Conservation (phyloP, 2,888 invertebrate species). For the Tenthredo mesomela region DNA sequence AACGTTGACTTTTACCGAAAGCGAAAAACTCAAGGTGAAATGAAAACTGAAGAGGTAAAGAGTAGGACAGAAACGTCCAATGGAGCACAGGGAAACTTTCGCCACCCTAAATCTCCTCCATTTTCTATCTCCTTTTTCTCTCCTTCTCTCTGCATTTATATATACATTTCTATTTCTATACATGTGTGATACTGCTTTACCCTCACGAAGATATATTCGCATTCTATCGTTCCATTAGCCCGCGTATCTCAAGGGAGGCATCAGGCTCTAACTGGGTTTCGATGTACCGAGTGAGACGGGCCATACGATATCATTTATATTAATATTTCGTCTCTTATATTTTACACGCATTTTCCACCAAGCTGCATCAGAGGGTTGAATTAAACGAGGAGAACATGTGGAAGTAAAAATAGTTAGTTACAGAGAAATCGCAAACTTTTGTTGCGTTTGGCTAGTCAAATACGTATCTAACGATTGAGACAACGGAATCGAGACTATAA, state of each 20-base stretch:
- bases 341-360: background rate
- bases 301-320: conserved; percentile 21
- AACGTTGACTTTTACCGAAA: conserved; percentile 35
- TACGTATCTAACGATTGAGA: background rate
- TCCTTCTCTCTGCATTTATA: background rate
- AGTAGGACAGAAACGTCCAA: background rate
- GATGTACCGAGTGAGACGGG: conserved; percentile 10
- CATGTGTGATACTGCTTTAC: background rate
- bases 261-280: conserved; percentile 28
- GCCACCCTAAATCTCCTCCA: background rate
- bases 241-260: conserved; percentile 14
- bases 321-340: background rate
- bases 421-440: no score
- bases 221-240: conserved; percentile 39
- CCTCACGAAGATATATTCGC: conserved; percentile 17
- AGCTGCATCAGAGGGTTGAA: background rate
- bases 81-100: background rate
- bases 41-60: background rate
- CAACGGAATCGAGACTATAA: background rate
- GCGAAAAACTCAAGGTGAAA: conserved; percentile 12
- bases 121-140: no score
- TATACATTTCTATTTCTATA: background rate
- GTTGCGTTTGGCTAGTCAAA: no score
- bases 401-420: background rate
- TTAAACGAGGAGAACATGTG: background rate